Evolutionary conservation across 1,140 invertebrate species (phyloP), one percentile per base, ranked within the genome.

Genomic region (Antheraea pernyi): DNA sequence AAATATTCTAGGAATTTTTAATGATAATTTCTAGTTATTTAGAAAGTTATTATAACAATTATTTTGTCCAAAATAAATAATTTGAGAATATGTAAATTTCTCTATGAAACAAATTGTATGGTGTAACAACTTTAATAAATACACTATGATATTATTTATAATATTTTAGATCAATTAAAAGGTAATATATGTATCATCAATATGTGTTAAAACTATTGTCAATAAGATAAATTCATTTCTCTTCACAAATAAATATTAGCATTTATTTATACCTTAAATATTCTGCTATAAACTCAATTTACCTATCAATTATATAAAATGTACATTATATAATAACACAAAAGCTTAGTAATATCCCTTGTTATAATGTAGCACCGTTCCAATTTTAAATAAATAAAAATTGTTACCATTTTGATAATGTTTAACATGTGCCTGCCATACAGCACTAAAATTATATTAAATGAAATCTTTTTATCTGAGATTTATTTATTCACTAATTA

Each of bases 351-450:
- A 64, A 69, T 69, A 65, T 60, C 68, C 60, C 74, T 74, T 70
- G 63, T 71, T 73, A 77, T 78, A 80, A 82, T 77, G 80, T 82
- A 85, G 83, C 83, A 85, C 83, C 82, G 81, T 82, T 82, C 78
- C 70, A 72, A 74, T 66, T 67, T 78, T 70, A 72, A 74, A 67
- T 67, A n/a, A 16, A 53, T 2, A 53, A 16, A 53, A 53, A 16
- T 53, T 53, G 16, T n/a, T 53, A 53, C 1, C 13, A 53, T 53
- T 16, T 6, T 13, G 11, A 13, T 48, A 53, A 30, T 30, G 22
- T 30, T 16, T 53, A n/a, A 0, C 13, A 16, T 53, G 46, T 53
- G 5, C 46, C 39, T 42, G 11, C 5, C 46, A 53, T 11, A 13
- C 1, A n/a, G 16, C 13, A n/a, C 9, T 16, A 53, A 6, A 53